Evolutionary conservation across 2,888 invertebrate genomes (phyloP).

Genomic region (Clepsis dumicolana): DNA sequence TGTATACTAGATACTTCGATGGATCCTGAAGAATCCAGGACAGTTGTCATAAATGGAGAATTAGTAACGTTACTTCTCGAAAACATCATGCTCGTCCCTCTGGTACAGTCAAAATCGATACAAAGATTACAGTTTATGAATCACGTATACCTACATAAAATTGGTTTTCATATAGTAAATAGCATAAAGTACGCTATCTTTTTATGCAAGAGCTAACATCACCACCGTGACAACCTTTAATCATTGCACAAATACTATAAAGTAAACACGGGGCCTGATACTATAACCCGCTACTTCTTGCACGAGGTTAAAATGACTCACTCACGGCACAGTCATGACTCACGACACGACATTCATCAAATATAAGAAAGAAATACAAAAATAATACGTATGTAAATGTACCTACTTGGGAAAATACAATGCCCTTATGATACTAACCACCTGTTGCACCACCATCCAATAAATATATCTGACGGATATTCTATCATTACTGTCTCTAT

Average conservation of each 20-base stretch:
- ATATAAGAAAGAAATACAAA: not conserved
- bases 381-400: no score
- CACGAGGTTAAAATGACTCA: not conserved
- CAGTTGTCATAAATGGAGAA: not conserved
- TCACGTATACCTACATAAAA: no score
- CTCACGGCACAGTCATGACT: not conserved
- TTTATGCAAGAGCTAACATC: not conserved
- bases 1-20: not conserved
- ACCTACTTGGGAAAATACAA: no score
- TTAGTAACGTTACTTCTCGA: not conserved
- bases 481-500: no score
- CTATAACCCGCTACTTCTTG: not conserved
- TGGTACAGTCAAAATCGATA: not conserved
- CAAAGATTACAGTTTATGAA: no score
- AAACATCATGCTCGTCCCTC: not conserved
- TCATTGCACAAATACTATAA: constrained; percentile 6
- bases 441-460: no score
- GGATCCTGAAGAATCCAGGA: not conserved
- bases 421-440: no score
- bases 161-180: not conserved
- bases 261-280: not conserved
- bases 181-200: not conserved
- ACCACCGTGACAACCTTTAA: not conserved
- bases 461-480: no score
- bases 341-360: not conserved